Evolutionary conservation across 2,797 vertebrate genomes (phyloP).

Genomic region (Melanotaenia trifasciata): DNA sequence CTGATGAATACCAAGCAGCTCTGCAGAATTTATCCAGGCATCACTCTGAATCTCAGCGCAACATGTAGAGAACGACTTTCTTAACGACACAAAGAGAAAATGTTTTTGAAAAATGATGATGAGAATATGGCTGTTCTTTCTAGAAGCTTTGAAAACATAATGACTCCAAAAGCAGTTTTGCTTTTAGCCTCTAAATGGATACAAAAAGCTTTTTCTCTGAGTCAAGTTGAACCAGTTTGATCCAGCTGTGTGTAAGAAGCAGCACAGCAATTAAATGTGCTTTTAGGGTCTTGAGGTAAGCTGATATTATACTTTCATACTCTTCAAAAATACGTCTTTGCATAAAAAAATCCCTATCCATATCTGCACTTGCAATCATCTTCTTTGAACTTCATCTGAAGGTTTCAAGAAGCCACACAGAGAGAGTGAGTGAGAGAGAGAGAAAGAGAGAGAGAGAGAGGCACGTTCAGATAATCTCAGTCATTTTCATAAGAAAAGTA

Average conservation of each 20-base stretch:
- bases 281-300: constrained; percentile 22
- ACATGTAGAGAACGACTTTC: constrained; percentile 14
- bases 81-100: neutral
- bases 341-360: constrained; percentile 2
- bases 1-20: constrained; percentile 11
- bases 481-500: constrained; percentile 3
- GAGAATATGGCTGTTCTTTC: constrained; percentile 3
- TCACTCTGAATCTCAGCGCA: constrained; percentile 11
- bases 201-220: constrained; percentile 12
- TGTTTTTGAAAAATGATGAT: constrained; percentile 1
- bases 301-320: constrained; percentile 8
- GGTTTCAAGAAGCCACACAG: neutral
- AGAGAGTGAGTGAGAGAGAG: too few species aligned
- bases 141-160: constrained; percentile 9
- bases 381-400: neutral
- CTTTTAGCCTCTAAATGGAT: constrained; percentile 16
- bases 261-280: constrained; percentile 3
- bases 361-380: neutral
- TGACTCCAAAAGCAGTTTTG: neutral
- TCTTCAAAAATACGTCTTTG: neutral
- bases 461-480: constrained; percentile 5
- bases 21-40: constrained; percentile 16
- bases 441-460: neutral
- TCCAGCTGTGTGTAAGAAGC: constrained; percentile 19
- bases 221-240: neutral